phyloP scores from a whole-genome alignment of 1,140 invertebrate species.

The Achroia grisella region DNA sequence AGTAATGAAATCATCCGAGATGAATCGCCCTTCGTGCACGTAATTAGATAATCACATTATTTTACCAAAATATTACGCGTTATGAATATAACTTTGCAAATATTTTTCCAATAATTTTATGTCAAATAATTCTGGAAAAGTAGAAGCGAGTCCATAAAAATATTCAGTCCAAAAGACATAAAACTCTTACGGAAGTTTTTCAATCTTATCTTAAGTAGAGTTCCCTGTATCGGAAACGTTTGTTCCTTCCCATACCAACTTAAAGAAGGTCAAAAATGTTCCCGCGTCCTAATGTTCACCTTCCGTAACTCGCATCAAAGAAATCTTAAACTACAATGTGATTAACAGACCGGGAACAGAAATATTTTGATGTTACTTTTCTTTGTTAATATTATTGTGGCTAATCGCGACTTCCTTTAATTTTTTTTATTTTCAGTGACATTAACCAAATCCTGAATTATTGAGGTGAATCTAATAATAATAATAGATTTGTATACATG shows the following conservation, averaged over 20 bases:
- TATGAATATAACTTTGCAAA: background rate
- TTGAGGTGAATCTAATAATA: too few species aligned
- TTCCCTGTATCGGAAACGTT: slow-evolving; percentile 2
- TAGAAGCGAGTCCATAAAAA: slow-evolving; percentile 13
- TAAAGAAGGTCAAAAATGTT: background rate
- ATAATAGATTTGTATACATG: too few species aligned
- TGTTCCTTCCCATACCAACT: background rate
- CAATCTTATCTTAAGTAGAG: slow-evolving; percentile 14
- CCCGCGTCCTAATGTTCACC: too few species aligned
- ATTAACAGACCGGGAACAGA: too few species aligned
- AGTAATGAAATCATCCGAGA: background rate
- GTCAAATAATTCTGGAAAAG: slow-evolving; percentile 4
- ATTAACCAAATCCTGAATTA: too few species aligned
- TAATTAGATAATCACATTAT: background rate
- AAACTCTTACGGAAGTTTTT: slow-evolving; percentile 20
- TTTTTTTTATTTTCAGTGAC: too few species aligned
- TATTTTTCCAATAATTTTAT: background rate
- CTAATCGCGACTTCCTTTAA: too few species aligned
- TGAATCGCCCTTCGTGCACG: background rate
- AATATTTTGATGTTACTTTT: too few species aligned
- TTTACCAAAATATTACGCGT: background rate
- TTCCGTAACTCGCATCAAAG: too few species aligned
- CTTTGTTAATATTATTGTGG: too few species aligned
- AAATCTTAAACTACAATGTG: too few species aligned
- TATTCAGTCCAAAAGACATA: slow-evolving; percentile 15